These are phyloP conservation scores for Adelphocoris suturalis DNA, from an alignment of 2,888 invertebrate genomes.

Conservation along the genomic window DNA sequence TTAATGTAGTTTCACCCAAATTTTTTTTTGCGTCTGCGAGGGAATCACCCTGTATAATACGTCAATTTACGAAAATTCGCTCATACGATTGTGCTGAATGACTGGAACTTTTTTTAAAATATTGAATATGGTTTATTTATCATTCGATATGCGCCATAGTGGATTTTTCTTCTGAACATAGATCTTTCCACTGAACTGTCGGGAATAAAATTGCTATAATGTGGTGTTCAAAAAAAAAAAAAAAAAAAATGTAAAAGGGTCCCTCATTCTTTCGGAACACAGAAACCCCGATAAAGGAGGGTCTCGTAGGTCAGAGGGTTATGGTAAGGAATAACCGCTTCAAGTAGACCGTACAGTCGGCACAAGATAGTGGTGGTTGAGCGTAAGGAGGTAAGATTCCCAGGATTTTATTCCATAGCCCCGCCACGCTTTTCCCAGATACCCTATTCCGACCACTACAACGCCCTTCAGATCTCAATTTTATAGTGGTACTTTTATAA, in stretches of 20 bases:
- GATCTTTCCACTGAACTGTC: neutral
- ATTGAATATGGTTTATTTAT: too few species aligned
- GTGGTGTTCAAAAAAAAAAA: neutral
- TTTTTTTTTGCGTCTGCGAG: too few species aligned
- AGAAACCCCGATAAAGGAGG: slow-evolving; percentile 37
- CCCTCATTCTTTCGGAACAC: neutral
- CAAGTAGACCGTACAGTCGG: slow-evolving; percentile 37
- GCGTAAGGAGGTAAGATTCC: slow-evolving; percentile 20
- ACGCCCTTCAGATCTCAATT: slow-evolving; percentile 41
- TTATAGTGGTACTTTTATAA: slow-evolving; percentile 52
- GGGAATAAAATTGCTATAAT: neutral
- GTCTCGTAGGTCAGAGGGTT: slow-evolving; percentile 14
- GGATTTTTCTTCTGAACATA: neutral
- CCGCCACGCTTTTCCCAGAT: slow-evolving; percentile 36
- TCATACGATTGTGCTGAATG: too few species aligned
- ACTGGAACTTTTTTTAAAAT: too few species aligned
- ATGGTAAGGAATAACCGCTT: slow-evolving; percentile 41
- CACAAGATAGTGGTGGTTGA: slow-evolving; percentile 35
- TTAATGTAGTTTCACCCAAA: too few species aligned
- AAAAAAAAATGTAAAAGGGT: neutral
- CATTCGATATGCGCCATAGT: too few species aligned
- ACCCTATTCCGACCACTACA: slow-evolving; percentile 44
- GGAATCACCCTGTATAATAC: too few species aligned
- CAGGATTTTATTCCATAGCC: slow-evolving; percentile 45
- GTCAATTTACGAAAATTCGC: too few species aligned